These are phyloP conservation scores for Cyanistes caeruleus DNA, from an alignment of 2,113 vertebrate species.

Conservation along the genomic window DNA sequence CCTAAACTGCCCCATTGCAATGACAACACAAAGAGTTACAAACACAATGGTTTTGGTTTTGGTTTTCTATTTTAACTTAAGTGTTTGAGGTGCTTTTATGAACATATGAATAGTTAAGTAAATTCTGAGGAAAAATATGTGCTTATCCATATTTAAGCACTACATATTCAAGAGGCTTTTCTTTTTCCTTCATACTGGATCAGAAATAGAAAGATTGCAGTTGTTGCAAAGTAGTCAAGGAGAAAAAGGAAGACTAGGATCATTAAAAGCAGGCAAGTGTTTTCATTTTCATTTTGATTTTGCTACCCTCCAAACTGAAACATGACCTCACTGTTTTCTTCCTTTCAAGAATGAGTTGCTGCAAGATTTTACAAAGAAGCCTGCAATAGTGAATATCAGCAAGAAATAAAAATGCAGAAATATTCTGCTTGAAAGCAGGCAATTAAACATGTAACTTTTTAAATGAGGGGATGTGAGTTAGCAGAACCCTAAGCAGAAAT, in stretches of 20 bases:
- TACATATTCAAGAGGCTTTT: constrained; percentile 16
- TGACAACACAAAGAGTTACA: neutral
- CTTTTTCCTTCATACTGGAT: neutral
- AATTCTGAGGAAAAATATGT: neutral
- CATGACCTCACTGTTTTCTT: neutral
- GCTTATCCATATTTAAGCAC: neutral
- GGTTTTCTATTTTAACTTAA: neutral
- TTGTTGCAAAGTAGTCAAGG: constrained; percentile 31
- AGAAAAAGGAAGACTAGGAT: constrained; percentile 17
- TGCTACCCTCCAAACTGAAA: neutral
- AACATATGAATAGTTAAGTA: neutral
- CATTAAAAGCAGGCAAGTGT: constrained; percentile 15
- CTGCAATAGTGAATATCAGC: neutral
- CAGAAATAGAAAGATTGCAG: neutral
- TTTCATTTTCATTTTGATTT: constrained; percentile 49
- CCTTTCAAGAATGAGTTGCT: neutral
- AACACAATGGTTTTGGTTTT: fast-evolving
- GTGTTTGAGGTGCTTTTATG: neutral
- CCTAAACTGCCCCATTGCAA: neutral
- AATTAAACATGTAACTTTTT: neutral
- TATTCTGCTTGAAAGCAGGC: neutral
- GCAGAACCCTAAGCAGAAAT: neutral
- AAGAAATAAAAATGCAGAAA: neutral
- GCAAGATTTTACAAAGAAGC: neutral
- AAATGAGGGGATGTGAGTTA: neutral